Evolutionary conservation across 2,113 vertebrate genomes (phyloP), one percentile per base, ranked within the genome.

Genomic region (Aptenodytes forsteri): DNA sequence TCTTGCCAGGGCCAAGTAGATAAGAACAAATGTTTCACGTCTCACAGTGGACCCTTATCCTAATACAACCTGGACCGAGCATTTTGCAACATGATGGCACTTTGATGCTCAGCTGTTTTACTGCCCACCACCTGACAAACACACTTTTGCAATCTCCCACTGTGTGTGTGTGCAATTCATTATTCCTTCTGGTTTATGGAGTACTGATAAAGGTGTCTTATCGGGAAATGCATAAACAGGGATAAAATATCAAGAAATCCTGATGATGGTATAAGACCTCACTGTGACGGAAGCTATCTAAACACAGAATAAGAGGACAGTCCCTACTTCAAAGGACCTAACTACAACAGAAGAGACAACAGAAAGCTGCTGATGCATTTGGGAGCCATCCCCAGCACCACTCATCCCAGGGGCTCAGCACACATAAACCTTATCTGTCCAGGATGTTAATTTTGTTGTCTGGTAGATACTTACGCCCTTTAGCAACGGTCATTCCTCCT

Each of bases 31-130:
- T 42, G 25, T 5, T 87, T 47, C 14, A 3, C 7, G 2, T 36
- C 38, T 34, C 26, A 3, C 13, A 20, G 34, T 12, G 11, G 18
- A 18, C 13, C 44, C 22, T 71, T 52, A 10, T 20, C 18, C 56
- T 56, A 9, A 18, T 3, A 5, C 32, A 40, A 4, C 20, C 32
- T 36, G 3, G 42, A 11, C 13, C 1, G 12, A 50, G 65, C 12
- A 1, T 46, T 59, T 26, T 23, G 9, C 13, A 22, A 0, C 47
- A 3, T 2, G 47, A 4, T 21, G 54, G 23, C 67, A 29, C 7
- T 4, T 36, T 4, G 67, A 4, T 13, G n/a, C 27, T 56, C 47
- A 5, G 26, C 30, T 40, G 4, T 9, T 66, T 11, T 18, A 7
- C 30, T 36, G n/a, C 42, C 40, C 46, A 5, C 20, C 23, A 5